Base-by-base conservation (phyloP, 2,888 invertebrate genomes). In the Acrocyrtus sp. region DNA sequence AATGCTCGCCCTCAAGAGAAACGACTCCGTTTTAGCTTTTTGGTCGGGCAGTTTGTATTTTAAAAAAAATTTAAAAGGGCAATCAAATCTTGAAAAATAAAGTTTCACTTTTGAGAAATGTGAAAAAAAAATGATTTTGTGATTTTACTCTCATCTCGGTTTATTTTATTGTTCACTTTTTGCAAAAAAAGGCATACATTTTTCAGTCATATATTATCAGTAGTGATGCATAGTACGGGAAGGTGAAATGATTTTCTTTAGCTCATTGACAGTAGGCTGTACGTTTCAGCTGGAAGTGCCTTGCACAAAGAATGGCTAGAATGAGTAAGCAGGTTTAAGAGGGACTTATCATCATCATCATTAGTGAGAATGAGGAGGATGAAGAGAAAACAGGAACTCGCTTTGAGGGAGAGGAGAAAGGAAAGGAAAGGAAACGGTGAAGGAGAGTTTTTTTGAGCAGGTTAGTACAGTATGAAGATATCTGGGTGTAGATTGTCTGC, bases 61-160 rank as follows among this genome's bases (percentile, higher is more conserved):
- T n/a, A n/a, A n/a, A n/a, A 76, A 79, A 65, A 77, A 34, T 34
- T 34, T 61, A 76, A 77, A 76, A 77, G 80, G 81, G 81, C 81
- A 81, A 81, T 81, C 81, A 81, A 78, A 78, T 75, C 75, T 72
- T 78, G 54, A 78, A 69, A 76, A 80, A 78, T 78, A 78, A 61
- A 78, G 77, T 80, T 80, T 81, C 77, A 79, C 78, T 73, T 81
- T 81, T 81, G 76, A 34, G 34, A 34, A 80, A 74, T 78, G 78
- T 70, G 75, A 78, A 77, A 50, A 39, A 26, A 17, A 45, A 58
- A 45, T 41, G 27, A 24, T 26, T 47, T 34, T 15, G 17, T 47
- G 47, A n/a, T n/a, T n/a, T n/a, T 47, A 47, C 47, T 47, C 6
- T 51, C 27, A 48, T 34, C 45, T 53, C 22, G 21, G n/a, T 39